Evolutionary conservation across 2,888 invertebrate species (phyloP).

Genomic region (Calliscelio sp.): DNA sequence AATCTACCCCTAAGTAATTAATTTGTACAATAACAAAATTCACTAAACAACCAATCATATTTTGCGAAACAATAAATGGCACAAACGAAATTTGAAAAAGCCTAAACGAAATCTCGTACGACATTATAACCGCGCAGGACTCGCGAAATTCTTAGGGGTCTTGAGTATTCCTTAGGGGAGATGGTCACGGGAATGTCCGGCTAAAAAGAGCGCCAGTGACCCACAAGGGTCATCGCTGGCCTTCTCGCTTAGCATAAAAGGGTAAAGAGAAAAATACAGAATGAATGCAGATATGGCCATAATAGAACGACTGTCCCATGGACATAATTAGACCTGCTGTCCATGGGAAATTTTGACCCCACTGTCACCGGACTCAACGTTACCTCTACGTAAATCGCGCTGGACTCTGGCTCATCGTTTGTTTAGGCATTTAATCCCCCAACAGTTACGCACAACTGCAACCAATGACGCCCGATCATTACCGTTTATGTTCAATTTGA

Average conservation of each 20-base stretch:
- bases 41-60: too few relatives aligned
- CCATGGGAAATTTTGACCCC: constrained; percentile 84
- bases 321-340: constrained; percentile 84
- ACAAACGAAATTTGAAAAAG: too few relatives aligned
- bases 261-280: constrained; percentile 82
- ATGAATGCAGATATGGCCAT: constrained; percentile 80
- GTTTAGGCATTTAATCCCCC: constrained; percentile 67
- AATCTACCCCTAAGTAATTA: too few relatives aligned
- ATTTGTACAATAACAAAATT: too few relatives aligned
- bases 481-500: constrained; percentile 43
- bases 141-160: constrained; percentile 60
- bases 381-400: neutral
- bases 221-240: constrained; percentile 82
- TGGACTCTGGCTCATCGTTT: constrained; percentile 42
- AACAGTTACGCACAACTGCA: too few relatives aligned
- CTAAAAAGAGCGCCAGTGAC: constrained; percentile 79
- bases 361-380: constrained; percentile 73
- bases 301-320: constrained; percentile 84
- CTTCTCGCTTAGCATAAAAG: constrained; percentile 85
- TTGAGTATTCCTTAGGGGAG: constrained; percentile 65
- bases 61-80: too few relatives aligned
- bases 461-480: too few relatives aligned
- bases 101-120: constrained; percentile 4
- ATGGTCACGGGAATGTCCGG: constrained; percentile 83
- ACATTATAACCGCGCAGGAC: constrained; percentile 44